phyloP scores from a whole-genome alignment of 2,888 invertebrate genomes.

The Neoascia interrupta region DNA sequence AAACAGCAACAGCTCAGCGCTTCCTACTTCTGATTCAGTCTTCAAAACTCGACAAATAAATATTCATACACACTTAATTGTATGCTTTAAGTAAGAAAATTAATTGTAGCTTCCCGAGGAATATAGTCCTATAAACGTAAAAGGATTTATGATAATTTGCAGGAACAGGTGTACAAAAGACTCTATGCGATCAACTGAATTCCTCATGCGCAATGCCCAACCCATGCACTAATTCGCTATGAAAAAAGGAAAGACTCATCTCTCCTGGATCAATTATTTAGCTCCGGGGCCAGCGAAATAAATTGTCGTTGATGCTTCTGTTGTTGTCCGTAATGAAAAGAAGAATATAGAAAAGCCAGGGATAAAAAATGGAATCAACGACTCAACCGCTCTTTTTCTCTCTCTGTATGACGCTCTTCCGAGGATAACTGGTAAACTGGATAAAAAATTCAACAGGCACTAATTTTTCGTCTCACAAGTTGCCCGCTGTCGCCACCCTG shows the following conservation, averaged over 20 bases:
- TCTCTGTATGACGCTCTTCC: constrained; percentile 1
- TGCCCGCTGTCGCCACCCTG: neutral
- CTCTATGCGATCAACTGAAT: constrained; percentile 30
- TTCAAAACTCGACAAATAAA: too few species aligned
- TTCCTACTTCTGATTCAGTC: too few species aligned
- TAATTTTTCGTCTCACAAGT: constrained; percentile 29
- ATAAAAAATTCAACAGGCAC: constrained; percentile 61
- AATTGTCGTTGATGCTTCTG: constrained; percentile 33
- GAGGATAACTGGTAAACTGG: constrained; percentile 24
- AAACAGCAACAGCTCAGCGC: too few species aligned
- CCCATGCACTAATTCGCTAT: neutral
- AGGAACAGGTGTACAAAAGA: constrained; percentile 33
- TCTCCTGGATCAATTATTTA: constrained; percentile 51
- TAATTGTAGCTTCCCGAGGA: too few species aligned
- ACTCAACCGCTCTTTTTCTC: constrained; percentile 7
- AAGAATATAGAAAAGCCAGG: constrained; percentile 1
- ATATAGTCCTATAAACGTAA: constrained; percentile 15
- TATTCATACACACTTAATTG: too few species aligned
- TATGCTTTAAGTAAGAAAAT: too few species aligned
- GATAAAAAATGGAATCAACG: constrained; percentile 43
- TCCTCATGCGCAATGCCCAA: neutral
- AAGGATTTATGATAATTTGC: constrained; percentile 43
- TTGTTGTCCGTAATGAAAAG: constrained; percentile 25
- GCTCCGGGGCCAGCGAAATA: constrained; percentile 31
- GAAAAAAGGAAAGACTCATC: constrained; percentile 5